Conservation (phyloP, 2,113 vertebrate genomes). For the Equus quagga region DNA sequence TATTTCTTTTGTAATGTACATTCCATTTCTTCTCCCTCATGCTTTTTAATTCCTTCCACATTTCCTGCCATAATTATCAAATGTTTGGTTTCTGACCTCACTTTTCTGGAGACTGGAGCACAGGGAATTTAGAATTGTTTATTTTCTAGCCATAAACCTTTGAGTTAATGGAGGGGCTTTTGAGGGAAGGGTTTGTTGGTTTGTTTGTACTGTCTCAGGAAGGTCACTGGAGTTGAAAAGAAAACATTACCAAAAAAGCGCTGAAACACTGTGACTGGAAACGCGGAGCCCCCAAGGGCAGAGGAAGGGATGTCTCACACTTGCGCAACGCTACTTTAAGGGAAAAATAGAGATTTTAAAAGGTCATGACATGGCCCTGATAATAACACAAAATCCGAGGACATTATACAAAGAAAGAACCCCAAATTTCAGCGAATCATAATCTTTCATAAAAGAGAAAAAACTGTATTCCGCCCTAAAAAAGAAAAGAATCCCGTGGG, state of each 20-base stretch:
- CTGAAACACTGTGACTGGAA: slow-evolving; percentile 68
- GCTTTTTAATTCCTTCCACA: slow-evolving; percentile 89
- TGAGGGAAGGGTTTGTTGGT: slow-evolving; percentile 67
- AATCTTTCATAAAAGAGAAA: background rate
- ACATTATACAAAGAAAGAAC: slow-evolving; percentile 20
- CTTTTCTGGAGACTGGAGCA: slow-evolving; percentile 83
- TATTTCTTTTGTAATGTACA: slow-evolving; percentile 77
- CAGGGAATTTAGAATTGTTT: slow-evolving; percentile 80
- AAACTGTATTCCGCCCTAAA: background rate
- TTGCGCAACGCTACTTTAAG: slow-evolving; percentile 3
- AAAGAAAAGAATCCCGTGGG: background rate
- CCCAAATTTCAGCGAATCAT: background rate
- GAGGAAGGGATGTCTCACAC: background rate
- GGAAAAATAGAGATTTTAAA: slow-evolving; percentile 16
- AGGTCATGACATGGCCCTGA: slow-evolving; percentile 21
- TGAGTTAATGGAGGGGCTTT: slow-evolving; percentile 69
- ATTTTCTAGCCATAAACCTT: slow-evolving; percentile 81
- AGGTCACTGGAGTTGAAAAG: slow-evolving; percentile 75
- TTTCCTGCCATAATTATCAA: slow-evolving; percentile 87
- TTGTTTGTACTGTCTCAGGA: slow-evolving; percentile 74
- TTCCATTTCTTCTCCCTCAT: slow-evolving; percentile 84
- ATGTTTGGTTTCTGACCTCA: slow-evolving; percentile 90
- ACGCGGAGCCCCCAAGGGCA: slow-evolving; percentile 20
- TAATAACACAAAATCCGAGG: slow-evolving; percentile 27
- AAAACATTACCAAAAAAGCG: slow-evolving; percentile 49